Evolutionary conservation across 1,140 invertebrate genomes (phyloP), one percentile per base, ranked within the genome.

Genomic region (Aphaenogaster ashmeadi): DNA sequence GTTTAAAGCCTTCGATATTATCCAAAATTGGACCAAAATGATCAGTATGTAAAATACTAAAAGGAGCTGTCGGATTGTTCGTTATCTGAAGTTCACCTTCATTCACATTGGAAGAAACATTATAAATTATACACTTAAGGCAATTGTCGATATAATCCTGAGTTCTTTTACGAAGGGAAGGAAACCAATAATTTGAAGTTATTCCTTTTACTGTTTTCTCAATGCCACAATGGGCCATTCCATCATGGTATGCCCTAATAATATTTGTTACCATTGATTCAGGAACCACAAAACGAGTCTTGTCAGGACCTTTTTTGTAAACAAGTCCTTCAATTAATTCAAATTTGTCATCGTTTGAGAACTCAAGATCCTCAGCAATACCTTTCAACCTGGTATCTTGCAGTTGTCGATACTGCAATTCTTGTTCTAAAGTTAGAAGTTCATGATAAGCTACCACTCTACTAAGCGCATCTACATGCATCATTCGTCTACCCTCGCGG

Each of bases 381-480:
- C 2, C 3, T 41, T 67, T 67, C 0, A 47, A 2, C 1, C 18
- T 67, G 4, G 4, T 3, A n/a, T 67, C 64, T 41, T 18, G n/a
- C 6, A 41, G 36, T 41, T 67, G 64, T 4, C 36, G 3, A 21
- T 18, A 67, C 15, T 33, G 27, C 15, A 67, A n/a, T 18, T 67
- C n/a, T 47, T 21, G 15, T 67, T 67, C 64, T 1, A 67, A 18
- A 13, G 64, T 7, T 3, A 79, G 6, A 15, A 21, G 18, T 8
- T 33, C 27, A n/a, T 41, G 86, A 18, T 74, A 80, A 3, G 80
- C 58, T 1, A 21, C n/a, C 2, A 60, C 7, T 9, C 56, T 27
- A 44, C 89, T 89, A 3, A 94, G 72, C 2, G 93, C 92, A 81
- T 95, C 95, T 0, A 93, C 94, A 79, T 94, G 94, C 3, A 38